Base-by-base conservation (phyloP, 2,888 invertebrate species). In the Azorinus chamasolen region DNA sequence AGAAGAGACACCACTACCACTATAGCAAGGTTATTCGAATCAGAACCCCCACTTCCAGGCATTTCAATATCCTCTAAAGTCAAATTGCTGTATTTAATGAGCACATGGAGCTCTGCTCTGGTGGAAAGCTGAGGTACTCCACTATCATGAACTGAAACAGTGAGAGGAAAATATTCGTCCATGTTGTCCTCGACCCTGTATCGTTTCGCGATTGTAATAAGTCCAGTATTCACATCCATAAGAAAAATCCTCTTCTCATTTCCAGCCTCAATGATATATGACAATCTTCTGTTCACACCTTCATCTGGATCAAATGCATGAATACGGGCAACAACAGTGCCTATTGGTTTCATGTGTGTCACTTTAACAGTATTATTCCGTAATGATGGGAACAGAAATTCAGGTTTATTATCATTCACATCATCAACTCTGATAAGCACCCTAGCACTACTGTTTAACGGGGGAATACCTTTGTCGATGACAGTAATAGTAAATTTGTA, bases 401-500 rank as follows among this genome's bases (percentile, higher is more conserved):
- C 61, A 3, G 92, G 92, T 0, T 82, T 63, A 57, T 90, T 85
- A 77, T 92, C 92, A 76, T 92, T 92, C n/a, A 83, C 83, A 78
- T 92, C 92, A 1, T 66, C 69, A 5, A 92, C 83, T 54, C 72
- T 74, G 14, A 86, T 62, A 41, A 76, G 61, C 22, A 86, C 83
- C 16, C 54, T 74, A 53, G 77, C 81, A 45, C 77, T 69, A 59
- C 82, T 77, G 10, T 76, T 83, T 62, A 59, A 24, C 46, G 71
- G 71, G 22, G 86, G 86, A 5, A 50, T 25, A 27, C 86, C 86
- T 46, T 82, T 82, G 59, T 86, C 86, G 20, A 65, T 82, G 8
- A 79, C 86, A 54, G 81, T 63, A 18, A 82, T 77, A 25, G 73
- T 73, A 24, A 86, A 86, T 20, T 72, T 62, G 59, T 86, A 86